Base-by-base conservation (phyloP, 2,113 vertebrate genomes). In the Bubo bubo region DNA sequence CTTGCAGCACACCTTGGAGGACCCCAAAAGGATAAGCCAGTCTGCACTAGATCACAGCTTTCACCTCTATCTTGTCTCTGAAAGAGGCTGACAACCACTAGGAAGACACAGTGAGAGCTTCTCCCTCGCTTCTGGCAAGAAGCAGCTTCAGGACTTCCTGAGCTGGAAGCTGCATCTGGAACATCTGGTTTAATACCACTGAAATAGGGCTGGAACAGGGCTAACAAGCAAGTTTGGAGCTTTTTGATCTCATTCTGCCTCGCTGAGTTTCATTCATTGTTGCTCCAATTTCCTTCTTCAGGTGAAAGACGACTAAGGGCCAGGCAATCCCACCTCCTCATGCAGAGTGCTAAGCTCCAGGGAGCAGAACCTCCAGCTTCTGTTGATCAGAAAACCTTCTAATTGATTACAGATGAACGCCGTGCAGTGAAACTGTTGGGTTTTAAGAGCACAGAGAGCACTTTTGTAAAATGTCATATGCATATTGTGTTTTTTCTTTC, bases 391-490 rank as follows among this genome's bases (percentile, higher is more conserved):
- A 96, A 96, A 97, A 68, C 47, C 93, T 95, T 73, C 91, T 95
- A 96, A 95, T 90, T 95, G 95, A 96, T 94, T 96, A 94, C 95
- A 96, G 94, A 96, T 88, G 89, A 97, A 97, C 4, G 6, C 55
- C 5, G 22, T 41, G 62, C 74, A 90, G 77, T 4, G 7, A 93
- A 97, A 95, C 85, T 81, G 67, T 62, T 93, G 93, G 86, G 64
- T 97, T 97, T 95, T 96, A 96, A 97, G 93, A 95, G 95, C 91
- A 97, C 77, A 89, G 89, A 96, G 93, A 97, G 96, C 95, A 97
- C 94, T 97, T 96, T 90, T 58, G 80, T 73, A 94, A 95, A 97
- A 96, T 97, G 97, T 96, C 96, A 95, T 94, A 95, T 95, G 93
- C 91, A 94, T 97, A 97, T 87, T 55, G 77, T 58, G 52, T 88